phyloP scores from a whole-genome alignment of 2,113 vertebrate species.

The Emberiza fucata region DNA sequence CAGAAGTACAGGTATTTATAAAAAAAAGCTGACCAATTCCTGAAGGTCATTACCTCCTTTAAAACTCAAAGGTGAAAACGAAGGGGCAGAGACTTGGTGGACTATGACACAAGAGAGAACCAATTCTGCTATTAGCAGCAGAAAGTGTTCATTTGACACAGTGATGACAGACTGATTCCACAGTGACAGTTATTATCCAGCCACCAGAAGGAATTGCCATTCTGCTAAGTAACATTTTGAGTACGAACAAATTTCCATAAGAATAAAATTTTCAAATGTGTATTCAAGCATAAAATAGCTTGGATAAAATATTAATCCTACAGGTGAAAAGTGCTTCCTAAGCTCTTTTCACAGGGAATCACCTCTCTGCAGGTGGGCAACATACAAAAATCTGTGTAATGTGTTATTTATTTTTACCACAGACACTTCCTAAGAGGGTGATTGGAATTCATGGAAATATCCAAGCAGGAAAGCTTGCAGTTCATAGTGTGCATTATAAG shows the following conservation, averaged over 20 bases:
- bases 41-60: neutral
- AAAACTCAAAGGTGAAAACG: neutral
- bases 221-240: neutral
- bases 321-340: neutral
- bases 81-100: neutral
- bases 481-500: neutral
- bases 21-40: neutral
- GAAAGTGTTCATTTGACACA: neutral
- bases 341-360: neutral
- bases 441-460: neutral
- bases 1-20: neutral
- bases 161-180: neutral
- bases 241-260: neutral
- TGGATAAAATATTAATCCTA: slow-evolving; percentile 27
- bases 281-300: slow-evolving; percentile 17
- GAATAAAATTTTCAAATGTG: neutral
- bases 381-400: neutral
- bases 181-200: neutral
- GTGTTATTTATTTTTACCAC: neutral
- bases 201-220: neutral
- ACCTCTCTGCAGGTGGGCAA: neutral
- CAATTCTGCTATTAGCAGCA: neutral
- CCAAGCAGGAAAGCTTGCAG: neutral
- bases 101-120: neutral
- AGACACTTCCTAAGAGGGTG: neutral